Evolutionary conservation across 2,113 vertebrate species (phyloP), one percentile per base, ranked within the genome.

Genomic region (Tringa solitaria): DNA sequence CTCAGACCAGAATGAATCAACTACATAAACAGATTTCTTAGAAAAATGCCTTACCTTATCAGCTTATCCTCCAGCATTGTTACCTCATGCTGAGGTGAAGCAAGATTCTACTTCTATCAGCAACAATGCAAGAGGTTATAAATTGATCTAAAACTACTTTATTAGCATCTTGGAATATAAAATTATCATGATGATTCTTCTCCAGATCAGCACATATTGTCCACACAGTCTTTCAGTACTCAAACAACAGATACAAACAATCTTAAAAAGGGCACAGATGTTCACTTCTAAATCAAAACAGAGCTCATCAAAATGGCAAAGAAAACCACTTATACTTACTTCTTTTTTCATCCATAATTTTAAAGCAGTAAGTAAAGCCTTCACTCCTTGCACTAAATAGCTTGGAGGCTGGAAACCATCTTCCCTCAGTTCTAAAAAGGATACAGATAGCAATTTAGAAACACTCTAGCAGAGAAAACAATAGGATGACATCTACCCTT

Each of bases 341-440:
- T 99, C 99, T 98, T 99, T 99, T 96, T 99, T 99, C 97, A 99
- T 98, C 99, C 99, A 99, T 84, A 98, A 98, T 94, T 98, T 99
- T 97, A 99, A 98, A 97, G 99, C 99, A 91, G 98, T 94, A 88
- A 99, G 99, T 98, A 99, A 98, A 97, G 99, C 99, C 98, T 99
- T 99, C 83, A 99, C 99, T 96, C 99, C 99, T 87, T 99, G 99
- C 45, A 99, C 98, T 48, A 99, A 98, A 97, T 99, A 99, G 83
- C 98, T 97, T 59, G 98, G 98, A 74, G 99, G 99, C 72, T 99
- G 99, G 97, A 99, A 99, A 97, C 97, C 98, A 93, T 99, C 99
- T 97, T 99, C 99, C 96, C 98, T 98, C 63, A 99, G 98, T 94
- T 99, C 99, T 99, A 59, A 84, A 95, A 87, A 35, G 19, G 50